Base-by-base conservation (phyloP, 1,140 invertebrate genomes). In the Cherax destructor region DNA sequence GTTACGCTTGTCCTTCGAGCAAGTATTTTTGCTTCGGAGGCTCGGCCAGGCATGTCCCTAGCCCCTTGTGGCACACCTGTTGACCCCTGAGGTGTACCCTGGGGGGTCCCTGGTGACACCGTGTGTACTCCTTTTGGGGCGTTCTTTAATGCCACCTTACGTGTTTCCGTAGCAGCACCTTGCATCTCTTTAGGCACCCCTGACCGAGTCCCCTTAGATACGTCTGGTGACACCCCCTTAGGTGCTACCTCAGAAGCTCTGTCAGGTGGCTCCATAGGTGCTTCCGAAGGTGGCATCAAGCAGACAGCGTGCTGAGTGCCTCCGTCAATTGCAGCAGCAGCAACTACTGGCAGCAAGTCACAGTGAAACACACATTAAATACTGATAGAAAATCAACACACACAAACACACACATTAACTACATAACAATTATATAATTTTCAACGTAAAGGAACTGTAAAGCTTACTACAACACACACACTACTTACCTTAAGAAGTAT, bases 361-460 rank as follows among this genome's bases (percentile, higher is more conserved):
- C 69, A 30, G 69, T 74, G 69, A 74, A 74, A 74, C 69, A 74
- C 65, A 69, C 24, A 74, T 74, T 74, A 74, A 24, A 30, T 74
- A 30, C n/a, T 74, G 24, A 74, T 6, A 4, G 6, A 30, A 7
- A 30, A 21, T 16, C 7, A 9, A 24, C 30, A 41, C 30, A 41
- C 30, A 41, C 30, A 41, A 41, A 41, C 30, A 41, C 30, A 69
- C n/a, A 74, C 69, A 74, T 74, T 74, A 30, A 74, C n/a, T 30
- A 30, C 69, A 74, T 3, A 30, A n/a, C 24, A 30, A 74, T 13
- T 56, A 56, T 6, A 10, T 9, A 13, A 56, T 56, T 56, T 13
- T 56, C 9, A 13, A 56, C 69, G 30, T 1, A 41, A 74, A 74
- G 21, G 21, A 5, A 69, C 5, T 18, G 65, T n/a, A 18, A 21